Evolutionary conservation across 2,797 vertebrate species (phyloP), one percentile per base, ranked within the genome.

Genomic region (Haliaeetus vocifer): DNA sequence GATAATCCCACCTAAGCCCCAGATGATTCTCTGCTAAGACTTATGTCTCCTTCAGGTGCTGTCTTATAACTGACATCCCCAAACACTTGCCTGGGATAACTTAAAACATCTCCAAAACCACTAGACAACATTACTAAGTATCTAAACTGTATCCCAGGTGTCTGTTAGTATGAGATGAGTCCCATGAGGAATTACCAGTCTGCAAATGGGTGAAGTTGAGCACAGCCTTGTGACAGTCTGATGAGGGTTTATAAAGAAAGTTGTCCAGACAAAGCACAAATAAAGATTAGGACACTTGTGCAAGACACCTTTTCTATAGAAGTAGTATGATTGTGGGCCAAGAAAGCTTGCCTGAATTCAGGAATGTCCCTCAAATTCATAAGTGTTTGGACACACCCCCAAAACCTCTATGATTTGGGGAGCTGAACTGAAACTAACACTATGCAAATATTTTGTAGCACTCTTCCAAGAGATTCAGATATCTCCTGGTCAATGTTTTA

Each of bases 281-380:
- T 25, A 44, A 33, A 35, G 15, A 61, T 61, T 35, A 81, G 55
- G 15, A 42, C 31, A 42, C 5, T 12, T 40, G 49, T 6, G 14
- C 9, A 49, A 58, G 29, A 40, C 29, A 58, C 7, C 7, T 50
- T 70, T 81, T 70, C 45, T 42, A 29, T 9, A 50, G 31, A 59
- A 61, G 19, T n/a, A 23, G 10, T 42, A 59, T n/a, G 44, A 49
- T 28, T 1, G 2, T 1, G 1, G 8, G 25, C 15, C 9, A 22
- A 23, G 31, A 49, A 50, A 70, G 19, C 23, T 50, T 42, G 50
- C 18, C 19, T 59, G 45, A 70, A 50, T 59, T 70, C 53, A n/a
- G 9, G 13, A 76, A 42, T 35, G 31, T 42, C 35, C 35, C 25
- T 68, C 35, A 40, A n/a, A 49, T 68, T 68, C 44, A 40, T 58